Evolutionary conservation across 2,113 vertebrate genomes (phyloP).

Genomic region (Triplophysa dalaica): DNA sequence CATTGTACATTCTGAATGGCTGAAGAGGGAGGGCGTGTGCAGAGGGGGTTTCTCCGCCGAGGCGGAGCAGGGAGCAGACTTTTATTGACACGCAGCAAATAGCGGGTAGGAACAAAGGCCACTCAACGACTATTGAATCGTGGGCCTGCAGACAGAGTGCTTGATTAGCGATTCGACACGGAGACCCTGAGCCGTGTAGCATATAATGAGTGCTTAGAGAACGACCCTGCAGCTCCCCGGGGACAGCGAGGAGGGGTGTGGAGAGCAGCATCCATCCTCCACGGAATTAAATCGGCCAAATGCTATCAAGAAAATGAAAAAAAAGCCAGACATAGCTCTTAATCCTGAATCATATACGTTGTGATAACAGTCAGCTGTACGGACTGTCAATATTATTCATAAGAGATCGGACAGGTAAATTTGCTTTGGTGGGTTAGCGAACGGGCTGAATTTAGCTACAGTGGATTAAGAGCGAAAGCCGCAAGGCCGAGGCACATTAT

Average conservation of each 20-base stretch:
- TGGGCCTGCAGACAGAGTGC: constrained; percentile 66
- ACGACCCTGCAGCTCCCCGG: constrained; percentile 62
- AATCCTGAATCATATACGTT: constrained; percentile 14
- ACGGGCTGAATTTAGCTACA: not conserved
- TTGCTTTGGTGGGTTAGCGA: not conserved
- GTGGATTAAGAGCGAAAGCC: constrained; percentile 19
- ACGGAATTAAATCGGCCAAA: constrained; percentile 29
- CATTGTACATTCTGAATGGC: constrained; percentile 40
- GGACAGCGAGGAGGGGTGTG: constrained; percentile 51
- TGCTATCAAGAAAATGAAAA: constrained; percentile 28
- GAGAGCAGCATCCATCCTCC: constrained; percentile 41
- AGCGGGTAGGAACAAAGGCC: constrained; percentile 70
- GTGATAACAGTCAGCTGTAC: constrained; percentile 5
- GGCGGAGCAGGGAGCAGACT: constrained; percentile 50
- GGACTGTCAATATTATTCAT: constrained; percentile 29
- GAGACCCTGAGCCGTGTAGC: constrained; percentile 70
- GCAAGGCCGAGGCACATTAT: not conserved
- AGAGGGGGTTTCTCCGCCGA: constrained; percentile 16
- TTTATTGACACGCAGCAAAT: constrained; percentile 74
- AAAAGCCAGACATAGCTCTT: constrained; percentile 42
- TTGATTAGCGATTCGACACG: constrained; percentile 75
- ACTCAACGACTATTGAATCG: constrained; percentile 69
- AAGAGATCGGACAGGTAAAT: constrained; percentile 17
- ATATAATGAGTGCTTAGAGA: constrained; percentile 75
- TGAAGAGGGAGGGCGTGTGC: constrained; percentile 46